phyloP scores from a whole-genome alignment of 2,797 vertebrate genomes.

The Hoplostethus mediterraneus region DNA sequence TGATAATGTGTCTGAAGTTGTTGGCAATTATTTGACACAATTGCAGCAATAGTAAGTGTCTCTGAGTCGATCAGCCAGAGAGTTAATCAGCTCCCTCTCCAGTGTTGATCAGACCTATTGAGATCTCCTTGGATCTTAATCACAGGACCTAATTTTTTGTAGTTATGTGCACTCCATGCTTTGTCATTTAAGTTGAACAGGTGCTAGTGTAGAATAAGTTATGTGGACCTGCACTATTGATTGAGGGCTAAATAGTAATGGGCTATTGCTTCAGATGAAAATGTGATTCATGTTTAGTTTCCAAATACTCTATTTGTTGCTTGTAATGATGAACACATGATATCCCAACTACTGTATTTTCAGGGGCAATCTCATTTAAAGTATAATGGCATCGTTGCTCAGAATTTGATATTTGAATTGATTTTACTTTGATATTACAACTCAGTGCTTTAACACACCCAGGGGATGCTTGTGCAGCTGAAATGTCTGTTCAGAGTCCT shows the following conservation, averaged over 20 bases:
- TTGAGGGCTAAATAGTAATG: neutral
- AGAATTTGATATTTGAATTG: neutral
- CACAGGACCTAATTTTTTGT: too few species aligned
- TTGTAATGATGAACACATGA: neutral
- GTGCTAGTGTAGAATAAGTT: neutral
- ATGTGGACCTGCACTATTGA: neutral
- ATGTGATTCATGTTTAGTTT: neutral
- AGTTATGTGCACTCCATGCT: too few species aligned
- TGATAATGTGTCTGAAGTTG: neutral
- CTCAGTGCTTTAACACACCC: neutral
- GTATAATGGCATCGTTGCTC: neutral
- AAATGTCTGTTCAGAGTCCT: conserved; percentile 26
- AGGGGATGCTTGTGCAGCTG: conserved; percentile 45
- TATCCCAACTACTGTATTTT: neutral
- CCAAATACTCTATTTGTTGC: neutral
- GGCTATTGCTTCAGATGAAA: neutral
- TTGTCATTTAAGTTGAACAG: neutral
- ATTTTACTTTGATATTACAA: conserved; percentile 2
- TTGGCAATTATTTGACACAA: conserved; percentile 2
- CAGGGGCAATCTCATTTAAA: neutral
- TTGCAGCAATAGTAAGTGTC: conserved; percentile 1
- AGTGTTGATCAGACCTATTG: too few species aligned
- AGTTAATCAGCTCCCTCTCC: too few species aligned
- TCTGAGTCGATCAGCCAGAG: neutral
- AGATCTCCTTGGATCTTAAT: too few species aligned